These are phyloP conservation scores for Nemapogon koenigi DNA, from an alignment of 2,888 invertebrate genomes.

Conservation along the genomic window DNA sequence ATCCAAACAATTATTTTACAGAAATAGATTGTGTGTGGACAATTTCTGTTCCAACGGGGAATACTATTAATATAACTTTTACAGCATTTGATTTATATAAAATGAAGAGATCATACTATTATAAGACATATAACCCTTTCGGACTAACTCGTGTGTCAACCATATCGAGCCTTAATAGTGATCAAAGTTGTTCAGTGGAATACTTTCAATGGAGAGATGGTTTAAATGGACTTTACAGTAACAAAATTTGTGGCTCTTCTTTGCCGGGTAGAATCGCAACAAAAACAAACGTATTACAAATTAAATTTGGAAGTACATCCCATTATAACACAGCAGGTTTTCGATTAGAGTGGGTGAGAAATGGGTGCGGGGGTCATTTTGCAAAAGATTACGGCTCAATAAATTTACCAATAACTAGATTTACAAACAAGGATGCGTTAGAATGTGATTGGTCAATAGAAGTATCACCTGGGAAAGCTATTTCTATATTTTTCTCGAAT, in stretches of 20 bases:
- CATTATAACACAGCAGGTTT: slow-evolving; percentile 71
- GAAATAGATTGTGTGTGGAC: slow-evolving; percentile 81
- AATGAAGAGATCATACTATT: too few relatives aligned
- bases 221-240: slow-evolving; percentile 31
- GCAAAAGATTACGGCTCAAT: slow-evolving; percentile 62
- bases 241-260: slow-evolving; percentile 49
- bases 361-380: slow-evolving; percentile 78
- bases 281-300: slow-evolving; percentile 60
- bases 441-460: slow-evolving; percentile 82
- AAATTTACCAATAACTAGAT: slow-evolving; percentile 70
- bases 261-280: slow-evolving; percentile 63
- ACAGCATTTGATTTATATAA: slow-evolving; percentile 74
- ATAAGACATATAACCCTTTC: too few relatives aligned
- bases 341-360: slow-evolving; percentile 79
- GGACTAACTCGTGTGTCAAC: too few relatives aligned
- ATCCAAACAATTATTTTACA: slow-evolving; percentile 70
- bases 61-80: slow-evolving; percentile 81
- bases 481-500: slow-evolving; percentile 70
- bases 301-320: slow-evolving; percentile 71
- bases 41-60: slow-evolving; percentile 77
- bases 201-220: slow-evolving; percentile 62
- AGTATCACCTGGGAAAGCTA: slow-evolving; percentile 67
- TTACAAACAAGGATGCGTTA: slow-evolving; percentile 57
- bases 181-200: too few relatives aligned
- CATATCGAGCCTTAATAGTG: too few relatives aligned